Conservation (phyloP, 2,888 invertebrate species). For the Eupeodes latifasciatus region DNA sequence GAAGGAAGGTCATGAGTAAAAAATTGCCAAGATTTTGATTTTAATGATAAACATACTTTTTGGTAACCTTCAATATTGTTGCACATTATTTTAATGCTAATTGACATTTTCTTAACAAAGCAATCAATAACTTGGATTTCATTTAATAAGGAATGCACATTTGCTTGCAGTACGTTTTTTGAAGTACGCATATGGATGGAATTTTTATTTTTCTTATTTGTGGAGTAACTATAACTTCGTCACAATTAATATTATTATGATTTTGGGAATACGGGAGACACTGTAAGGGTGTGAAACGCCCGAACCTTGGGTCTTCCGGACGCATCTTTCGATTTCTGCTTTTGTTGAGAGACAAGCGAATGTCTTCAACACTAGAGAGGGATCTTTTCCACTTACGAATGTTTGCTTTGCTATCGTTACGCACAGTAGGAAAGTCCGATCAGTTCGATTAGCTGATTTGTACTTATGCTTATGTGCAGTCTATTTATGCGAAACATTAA, state of each 20-base stretch:
- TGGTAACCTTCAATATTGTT: background rate
- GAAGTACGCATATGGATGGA: background rate
- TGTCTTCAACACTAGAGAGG: no score
- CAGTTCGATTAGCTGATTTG: no score
- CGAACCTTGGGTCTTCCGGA: background rate
- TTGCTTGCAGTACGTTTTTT: background rate
- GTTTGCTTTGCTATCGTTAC: no score
- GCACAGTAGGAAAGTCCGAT: no score
- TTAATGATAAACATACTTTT: background rate
- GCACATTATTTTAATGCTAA: background rate
- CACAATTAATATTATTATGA: background rate
- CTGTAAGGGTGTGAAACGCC: background rate
- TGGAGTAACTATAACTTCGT: background rate
- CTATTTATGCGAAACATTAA: no score
- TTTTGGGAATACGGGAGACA: background rate
- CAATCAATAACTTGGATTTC: background rate
- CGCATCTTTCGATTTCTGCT: background rate
- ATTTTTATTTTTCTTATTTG: background rate
- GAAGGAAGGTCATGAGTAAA: background rate
- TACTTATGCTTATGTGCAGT: no score
- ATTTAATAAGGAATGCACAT: background rate
- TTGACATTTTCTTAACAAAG: slow-evolving; percentile 1
- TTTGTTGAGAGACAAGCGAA: background rate
- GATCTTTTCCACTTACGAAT: no score
- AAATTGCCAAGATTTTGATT: slow-evolving; percentile 2